A percentile compares a stretch with the other conserved stretches of the same genome.
Conservation (phyloP, 64 coral and sea anemone genomes). For the Orbicella faveolata region DNA sequence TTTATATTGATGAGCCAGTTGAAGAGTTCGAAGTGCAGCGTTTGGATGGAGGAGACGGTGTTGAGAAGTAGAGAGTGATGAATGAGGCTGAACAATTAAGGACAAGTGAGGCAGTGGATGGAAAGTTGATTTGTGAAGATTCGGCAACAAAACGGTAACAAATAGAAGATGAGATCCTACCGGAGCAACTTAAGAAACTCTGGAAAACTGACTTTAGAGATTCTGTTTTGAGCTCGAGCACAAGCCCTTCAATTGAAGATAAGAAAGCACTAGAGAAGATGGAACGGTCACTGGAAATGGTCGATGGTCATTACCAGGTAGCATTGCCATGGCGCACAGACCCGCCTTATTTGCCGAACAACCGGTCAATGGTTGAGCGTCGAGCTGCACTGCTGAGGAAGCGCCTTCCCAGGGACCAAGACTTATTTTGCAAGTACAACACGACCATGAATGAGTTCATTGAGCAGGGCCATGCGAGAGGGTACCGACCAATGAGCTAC, state of each 20-base stretch:
- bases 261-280: slow-evolving; percentile 9
- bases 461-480: slow-evolving; percentile 16
- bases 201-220: slow-evolving; percentile 62
- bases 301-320: slow-evolving; percentile 52
- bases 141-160: not conserved
- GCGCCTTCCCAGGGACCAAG: too few species aligned
- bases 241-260: slow-evolving; percentile 52
- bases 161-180: slow-evolving; percentile 29
- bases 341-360: slow-evolving; percentile 33
- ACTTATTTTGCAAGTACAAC: not conserved
- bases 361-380: slow-evolving; percentile 17
- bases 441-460: slow-evolving; percentile 11
- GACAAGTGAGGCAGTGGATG: not conserved
- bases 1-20: not conserved
- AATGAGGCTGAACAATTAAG: not conserved
- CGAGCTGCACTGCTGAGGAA: not conserved
- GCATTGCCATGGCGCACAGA: slow-evolving; percentile 42
- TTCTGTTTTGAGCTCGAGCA: slow-evolving; percentile 2
- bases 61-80: not conserved
- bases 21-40: not conserved
- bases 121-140: not conserved
- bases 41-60: not conserved
- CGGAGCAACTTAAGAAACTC: slow-evolving; percentile 58
- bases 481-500: slow-evolving; percentile 36
- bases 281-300: slow-evolving; percentile 34